Evolutionary conservation across 1,140 invertebrate species (phyloP), one percentile per base, ranked within the genome.

Genomic region (Drosophila ficusphila): DNA sequence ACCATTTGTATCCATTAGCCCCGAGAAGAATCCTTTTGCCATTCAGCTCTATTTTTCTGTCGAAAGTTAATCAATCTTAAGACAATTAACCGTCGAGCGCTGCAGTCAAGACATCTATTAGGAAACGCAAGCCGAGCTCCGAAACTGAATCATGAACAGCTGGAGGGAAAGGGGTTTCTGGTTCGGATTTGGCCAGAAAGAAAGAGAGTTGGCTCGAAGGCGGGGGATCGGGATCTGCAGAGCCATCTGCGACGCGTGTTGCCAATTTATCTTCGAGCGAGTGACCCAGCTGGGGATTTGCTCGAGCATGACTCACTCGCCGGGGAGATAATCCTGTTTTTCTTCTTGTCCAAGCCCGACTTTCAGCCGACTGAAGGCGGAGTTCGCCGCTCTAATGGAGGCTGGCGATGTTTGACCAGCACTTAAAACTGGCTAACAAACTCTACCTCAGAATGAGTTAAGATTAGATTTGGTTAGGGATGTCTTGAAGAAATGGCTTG

Each of bases 251-350:
- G 81, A 72, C 79, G 79, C 79, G 79, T 86, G 79, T 85, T 79
- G 76, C 81, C 81, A 79, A 83, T 83, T 83, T 83, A 83, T 86
- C 81, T 85, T 52, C 49, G 46, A 61, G 58, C 58, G 67, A 79
- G 64, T 74, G 69, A 54, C 61, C 60, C 65, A 72, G 79, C 70
- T 78, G 76, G 69, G 36, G 41, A 67, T 76, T 69, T 38, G 29
- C 58, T 79, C 56, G 46, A 23, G 46, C 69, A 73, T 76, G 79
- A 79, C 64, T 83, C 79, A 79, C 64, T 79, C 58, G 8, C 21
- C 33, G 41, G 14, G 21, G 21, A 62, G 51, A 23, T 85, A 86
- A 86, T 79, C 81, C 79, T 72, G 81, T 83, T 86, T 85, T 65
- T 34, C 5, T 3, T 11, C 18, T 23, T 33, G 25, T 33, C 12